Evolutionary conservation across 2,888 invertebrate species (phyloP).

Genomic region (Papilio demoleus): DNA sequence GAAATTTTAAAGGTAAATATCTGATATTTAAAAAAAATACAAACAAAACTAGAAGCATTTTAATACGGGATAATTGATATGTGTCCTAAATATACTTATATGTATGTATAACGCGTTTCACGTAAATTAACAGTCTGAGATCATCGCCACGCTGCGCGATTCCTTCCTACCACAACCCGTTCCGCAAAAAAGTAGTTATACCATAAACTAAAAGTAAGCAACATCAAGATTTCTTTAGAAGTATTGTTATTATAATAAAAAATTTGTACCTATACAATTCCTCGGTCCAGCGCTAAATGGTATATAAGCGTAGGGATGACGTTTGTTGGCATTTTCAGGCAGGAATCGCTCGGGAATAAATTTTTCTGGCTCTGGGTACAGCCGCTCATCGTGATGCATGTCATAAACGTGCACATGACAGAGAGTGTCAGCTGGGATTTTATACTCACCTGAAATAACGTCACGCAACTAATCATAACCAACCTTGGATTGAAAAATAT

Average conservation of each 20-base stretch:
- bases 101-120: too few species aligned
- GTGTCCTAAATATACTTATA: too few species aligned
- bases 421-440: slow-evolving; percentile 73
- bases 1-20: slow-evolving; percentile 22
- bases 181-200: too few species aligned
- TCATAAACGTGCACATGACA: slow-evolving; percentile 82
- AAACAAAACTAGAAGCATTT: too few species aligned
- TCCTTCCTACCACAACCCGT: too few species aligned
- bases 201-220: too few species aligned
- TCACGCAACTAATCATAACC: neutral
- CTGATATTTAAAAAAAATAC: neutral
- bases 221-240: too few species aligned
- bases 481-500: neutral
- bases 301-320: slow-evolving; percentile 85
- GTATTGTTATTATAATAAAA: neutral
- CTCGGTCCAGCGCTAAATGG: slow-evolving; percentile 87
- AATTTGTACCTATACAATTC: slow-evolving; percentile 84
- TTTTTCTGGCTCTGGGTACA: slow-evolving; percentile 85
- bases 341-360: slow-evolving; percentile 89
- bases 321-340: slow-evolving; percentile 76
- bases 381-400: slow-evolving; percentile 84
- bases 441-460: slow-evolving; percentile 63
- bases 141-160: too few species aligned
- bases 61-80: too few species aligned
- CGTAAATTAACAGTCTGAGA: too few species aligned